Base-by-base conservation (phyloP, 2,797 vertebrate species). In the Clarias fuscus region DNA sequence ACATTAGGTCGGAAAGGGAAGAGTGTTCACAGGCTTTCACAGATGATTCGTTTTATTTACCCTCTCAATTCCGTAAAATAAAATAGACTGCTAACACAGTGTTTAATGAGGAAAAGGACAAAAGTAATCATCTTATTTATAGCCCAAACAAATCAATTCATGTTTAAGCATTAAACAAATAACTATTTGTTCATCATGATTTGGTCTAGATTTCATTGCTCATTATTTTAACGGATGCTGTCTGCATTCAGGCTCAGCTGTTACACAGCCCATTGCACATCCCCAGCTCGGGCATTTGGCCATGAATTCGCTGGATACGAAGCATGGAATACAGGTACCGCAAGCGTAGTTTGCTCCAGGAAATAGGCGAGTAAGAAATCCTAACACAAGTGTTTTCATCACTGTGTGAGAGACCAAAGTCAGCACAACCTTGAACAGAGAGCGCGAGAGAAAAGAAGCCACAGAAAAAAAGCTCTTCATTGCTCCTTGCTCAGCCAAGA, bases 201-300 rank as follows among this genome's bases (percentile, higher is more conserved):
- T n/a, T 22, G 30, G 5, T 79, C 58, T 24, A 13, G 76, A 24
- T 2, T 48, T 24, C 10, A 72, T 14, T 72, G 71, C 20, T 72
- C 70, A 79, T 79, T 79, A 79, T 79, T 79, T 43, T n/a, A n/a
- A 37, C 78, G 40, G 78, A 80, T 80, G 77, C 22, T 79, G 58
- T 84, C 70, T 75, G 72, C 37, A 62, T 58, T 48, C 24, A 43
- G 82, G 8, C 58, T 53, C 24, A 84, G 61, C 80, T 33, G 71
- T 76, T 84, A 30, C 58, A 22, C 59, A 48, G 56, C 24, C 86
- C 24, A 87, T 93, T 94, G 90, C 91, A 90, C 93, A 94, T 94
- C 90, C 89, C 90, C 27, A 33, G 86, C 87, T 67, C 93, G 93
- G 93, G 92, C 92, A 90, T 83, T 87, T 85, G 80, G 86, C 90